Conservation (phyloP, 2,113 vertebrate species). For the Microtus pennsylvanicus region DNA sequence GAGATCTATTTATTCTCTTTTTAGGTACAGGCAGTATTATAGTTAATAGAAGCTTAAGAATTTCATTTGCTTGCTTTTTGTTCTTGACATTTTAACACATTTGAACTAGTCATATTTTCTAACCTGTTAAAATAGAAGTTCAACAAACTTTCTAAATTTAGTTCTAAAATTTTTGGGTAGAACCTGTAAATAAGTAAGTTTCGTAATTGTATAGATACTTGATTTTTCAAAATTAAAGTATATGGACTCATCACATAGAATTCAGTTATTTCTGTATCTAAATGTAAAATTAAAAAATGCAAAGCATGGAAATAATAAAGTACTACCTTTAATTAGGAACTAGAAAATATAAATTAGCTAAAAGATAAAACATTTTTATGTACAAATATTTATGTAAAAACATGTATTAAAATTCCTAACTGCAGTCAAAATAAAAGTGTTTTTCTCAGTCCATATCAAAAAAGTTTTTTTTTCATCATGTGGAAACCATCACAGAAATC, state of each 20-base stretch:
- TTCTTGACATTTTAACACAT: conserved; percentile 40
- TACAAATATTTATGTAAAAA: neutral
- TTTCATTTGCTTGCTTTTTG: neutral
- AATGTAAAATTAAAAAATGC: neutral
- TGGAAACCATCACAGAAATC: neutral
- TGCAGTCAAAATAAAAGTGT: neutral
- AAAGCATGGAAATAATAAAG: neutral
- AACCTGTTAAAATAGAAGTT: neutral
- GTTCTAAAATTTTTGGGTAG: neutral
- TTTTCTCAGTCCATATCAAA: neutral
- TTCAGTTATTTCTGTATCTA: neutral
- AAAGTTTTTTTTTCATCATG: neutral
- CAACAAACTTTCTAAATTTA: neutral
- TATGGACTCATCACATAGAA: neutral
- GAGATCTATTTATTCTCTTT: neutral
- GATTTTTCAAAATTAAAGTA: neutral
- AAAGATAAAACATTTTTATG: neutral
- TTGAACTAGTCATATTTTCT: neutral
- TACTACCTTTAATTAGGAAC: neutral
- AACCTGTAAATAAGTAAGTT: neutral
- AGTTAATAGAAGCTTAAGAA: neutral
- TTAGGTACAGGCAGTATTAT: neutral
- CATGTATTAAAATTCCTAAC: neutral
- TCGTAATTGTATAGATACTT: neutral
- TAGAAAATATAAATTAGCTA: neutral